A percentile compares a stretch with the other conserved stretches of the same genome.
These are phyloP conservation scores for Synanthedon myopaeformis DNA, from an alignment of 2,888 invertebrate species.

Conservation along the genomic window DNA sequence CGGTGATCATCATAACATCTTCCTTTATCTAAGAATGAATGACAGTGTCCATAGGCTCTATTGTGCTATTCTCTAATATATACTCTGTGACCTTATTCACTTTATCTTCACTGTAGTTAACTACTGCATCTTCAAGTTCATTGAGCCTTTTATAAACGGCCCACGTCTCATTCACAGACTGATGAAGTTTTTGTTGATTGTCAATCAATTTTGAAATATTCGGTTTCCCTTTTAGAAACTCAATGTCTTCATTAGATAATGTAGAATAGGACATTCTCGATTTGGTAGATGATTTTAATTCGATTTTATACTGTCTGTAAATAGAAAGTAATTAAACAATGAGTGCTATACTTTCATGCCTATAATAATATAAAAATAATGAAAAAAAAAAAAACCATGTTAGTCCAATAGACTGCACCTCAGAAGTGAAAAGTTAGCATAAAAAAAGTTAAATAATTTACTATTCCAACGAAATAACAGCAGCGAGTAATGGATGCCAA, in stretches of 20 bases:
- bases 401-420: too few species aligned
- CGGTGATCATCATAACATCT: neutral
- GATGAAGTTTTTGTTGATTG: slow-evolving; percentile 41
- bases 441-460: too few species aligned
- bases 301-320: slow-evolving; percentile 50
- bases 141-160: slow-evolving; percentile 30
- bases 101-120: slow-evolving; percentile 35
- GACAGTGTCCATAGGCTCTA: slow-evolving; percentile 18
- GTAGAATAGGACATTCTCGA: slow-evolving; percentile 44
- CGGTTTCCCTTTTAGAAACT: slow-evolving; percentile 49
- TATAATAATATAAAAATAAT: too few species aligned
- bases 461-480: too few species aligned
- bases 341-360: too few species aligned
- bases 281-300: slow-evolving; percentile 30
- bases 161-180: slow-evolving; percentile 32
- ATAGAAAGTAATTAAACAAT: neutral
- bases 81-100: slow-evolving; percentile 40
- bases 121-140: slow-evolving; percentile 38
- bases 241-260: slow-evolving; percentile 52
- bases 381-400: too few species aligned
- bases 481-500: too few species aligned
- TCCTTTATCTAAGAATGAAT: neutral
- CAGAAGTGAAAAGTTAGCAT: too few species aligned
- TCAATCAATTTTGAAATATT: slow-evolving; percentile 44
- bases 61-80: slow-evolving; percentile 48